Evolutionary conservation across 2,113 vertebrate genomes (phyloP).

Genomic region (Antennarius striatus): DNA sequence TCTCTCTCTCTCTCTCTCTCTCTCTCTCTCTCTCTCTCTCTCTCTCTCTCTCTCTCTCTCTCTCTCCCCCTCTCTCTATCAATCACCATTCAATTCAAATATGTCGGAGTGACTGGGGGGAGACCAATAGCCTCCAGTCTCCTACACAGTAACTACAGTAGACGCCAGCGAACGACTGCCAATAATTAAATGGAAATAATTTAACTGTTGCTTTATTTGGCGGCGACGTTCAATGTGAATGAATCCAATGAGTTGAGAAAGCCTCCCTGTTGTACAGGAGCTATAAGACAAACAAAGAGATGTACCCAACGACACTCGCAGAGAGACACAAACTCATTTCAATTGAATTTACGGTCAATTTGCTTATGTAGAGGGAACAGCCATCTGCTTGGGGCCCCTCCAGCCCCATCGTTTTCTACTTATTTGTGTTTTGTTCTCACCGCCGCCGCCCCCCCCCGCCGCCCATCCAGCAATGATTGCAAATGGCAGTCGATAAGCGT

Average conservation of each 20-base stretch:
- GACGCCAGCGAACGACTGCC: slow-evolving; percentile 29
- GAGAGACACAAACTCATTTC: background rate
- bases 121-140: slow-evolving; percentile 15
- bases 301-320: background rate
- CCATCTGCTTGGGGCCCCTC: slow-evolving; percentile 60
- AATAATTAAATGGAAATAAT: slow-evolving; percentile 43
- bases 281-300: slow-evolving; percentile 14
- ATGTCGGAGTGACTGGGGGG: slow-evolving; percentile 48
- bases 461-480: slow-evolving; percentile 19
- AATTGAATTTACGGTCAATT: slow-evolving; percentile 69
- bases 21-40: slow-evolving; percentile 26
- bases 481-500: slow-evolving; percentile 7
- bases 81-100: slow-evolving; percentile 56
- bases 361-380: slow-evolving; percentile 53
- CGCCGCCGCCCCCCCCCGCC: slow-evolving; percentile 16
- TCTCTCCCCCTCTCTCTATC: slow-evolving; percentile 34
- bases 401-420: slow-evolving; percentile 19
- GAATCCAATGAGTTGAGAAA: slow-evolving; percentile 30
- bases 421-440: slow-evolving; percentile 38
- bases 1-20: slow-evolving; percentile 31
- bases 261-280: slow-evolving; percentile 4
- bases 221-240: slow-evolving; percentile 47
- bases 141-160: slow-evolving; percentile 18
- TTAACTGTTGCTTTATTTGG: slow-evolving; percentile 38
- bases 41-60: slow-evolving; percentile 13